Conservation (phyloP, 2,888 invertebrate genomes). For the Tillus elongatus region DNA sequence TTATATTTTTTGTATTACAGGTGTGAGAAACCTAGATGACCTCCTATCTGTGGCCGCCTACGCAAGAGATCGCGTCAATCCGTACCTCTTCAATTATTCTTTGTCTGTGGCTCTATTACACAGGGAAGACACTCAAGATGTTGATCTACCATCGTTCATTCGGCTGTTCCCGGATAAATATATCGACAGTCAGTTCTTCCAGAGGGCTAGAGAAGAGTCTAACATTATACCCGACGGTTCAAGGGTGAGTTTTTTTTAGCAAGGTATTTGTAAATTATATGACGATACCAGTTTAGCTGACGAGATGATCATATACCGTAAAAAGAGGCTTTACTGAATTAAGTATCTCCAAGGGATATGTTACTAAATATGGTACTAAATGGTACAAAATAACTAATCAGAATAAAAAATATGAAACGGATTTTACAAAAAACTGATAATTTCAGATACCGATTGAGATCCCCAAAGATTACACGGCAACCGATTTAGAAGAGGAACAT, state of each 20-base stretch:
- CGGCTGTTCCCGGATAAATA: slow-evolving; percentile 78
- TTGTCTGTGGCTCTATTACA: slow-evolving; percentile 68
- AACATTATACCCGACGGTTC: slow-evolving; percentile 52
- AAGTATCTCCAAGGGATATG: too few species aligned
- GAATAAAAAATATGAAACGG: too few species aligned
- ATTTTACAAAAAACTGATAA: too few species aligned
- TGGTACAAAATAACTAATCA: too few species aligned
- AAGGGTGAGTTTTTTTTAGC: slow-evolving; percentile 51
- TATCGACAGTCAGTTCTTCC: slow-evolving; percentile 63
- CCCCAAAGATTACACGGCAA: slow-evolving; percentile 66
- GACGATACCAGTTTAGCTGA: too few species aligned
- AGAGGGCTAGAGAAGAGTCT: slow-evolving; percentile 59
- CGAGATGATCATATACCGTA: too few species aligned
- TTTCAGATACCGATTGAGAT: slow-evolving; percentile 57
- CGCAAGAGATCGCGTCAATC: slow-evolving; percentile 65
- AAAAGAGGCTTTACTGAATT: too few species aligned
- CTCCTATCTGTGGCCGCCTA: slow-evolving; percentile 61
- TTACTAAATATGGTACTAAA: too few species aligned
- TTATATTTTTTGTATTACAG: slow-evolving; percentile 39
- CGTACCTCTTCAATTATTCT: slow-evolving; percentile 72
- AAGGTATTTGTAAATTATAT: too few species aligned
- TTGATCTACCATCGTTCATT: slow-evolving; percentile 63
- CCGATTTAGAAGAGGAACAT: slow-evolving; percentile 66
- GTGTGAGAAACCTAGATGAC: slow-evolving; percentile 61
- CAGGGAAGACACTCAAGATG: slow-evolving; percentile 58